Evolutionary conservation across 1,140 invertebrate species (phyloP).

Genomic region (Drosophila arawakana): DNA sequence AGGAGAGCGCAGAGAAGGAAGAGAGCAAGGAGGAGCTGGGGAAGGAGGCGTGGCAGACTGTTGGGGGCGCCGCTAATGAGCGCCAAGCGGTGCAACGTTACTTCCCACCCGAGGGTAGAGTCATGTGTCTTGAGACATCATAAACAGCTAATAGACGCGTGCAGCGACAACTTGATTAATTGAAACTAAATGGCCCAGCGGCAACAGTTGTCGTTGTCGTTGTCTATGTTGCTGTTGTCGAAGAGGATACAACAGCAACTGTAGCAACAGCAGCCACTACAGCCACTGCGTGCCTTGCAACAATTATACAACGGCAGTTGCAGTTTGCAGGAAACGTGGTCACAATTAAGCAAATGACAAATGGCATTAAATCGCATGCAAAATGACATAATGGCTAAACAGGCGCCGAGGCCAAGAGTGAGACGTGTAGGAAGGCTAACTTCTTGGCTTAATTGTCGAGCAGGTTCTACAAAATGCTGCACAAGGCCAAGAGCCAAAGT

Average conservation of each 20-base stretch:
- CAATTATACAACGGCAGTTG: conserved; percentile 56
- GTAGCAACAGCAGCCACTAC: neutral
- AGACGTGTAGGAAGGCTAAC: conserved; percentile 13
- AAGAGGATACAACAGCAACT: conserved; percentile 3
- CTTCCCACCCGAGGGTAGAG: neutral
- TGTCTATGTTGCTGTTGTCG: too few relatives aligned
- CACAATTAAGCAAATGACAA: conserved; percentile 83
- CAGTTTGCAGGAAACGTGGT: conserved; percentile 50
- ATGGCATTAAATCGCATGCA: conserved; percentile 80
- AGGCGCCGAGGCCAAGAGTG: conserved; percentile 18
- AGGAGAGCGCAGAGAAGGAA: neutral
- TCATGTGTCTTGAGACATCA: conserved; percentile 52
- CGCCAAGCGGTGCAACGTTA: conserved; percentile 34
- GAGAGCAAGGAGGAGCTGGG: neutral
- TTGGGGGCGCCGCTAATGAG: conserved; percentile 75
- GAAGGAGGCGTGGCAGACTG: neutral
- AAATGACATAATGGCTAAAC: conserved; percentile 73
- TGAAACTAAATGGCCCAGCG: conserved; percentile 72
- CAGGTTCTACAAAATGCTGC: conserved; percentile 13
- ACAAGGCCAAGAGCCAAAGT: conserved; percentile 38
- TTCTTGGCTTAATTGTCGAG: conserved; percentile 30
- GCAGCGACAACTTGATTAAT: conserved; percentile 80
- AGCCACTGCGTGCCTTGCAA: conserved; percentile 49
- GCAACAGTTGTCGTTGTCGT: conserved; percentile 11
- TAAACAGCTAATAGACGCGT: conserved; percentile 79